Percentiles rank a stretch among this genome's conserved stretches.
phyloP scores from a whole-genome alignment of 1,140 invertebrate species.

The Lucilia sericata region DNA sequence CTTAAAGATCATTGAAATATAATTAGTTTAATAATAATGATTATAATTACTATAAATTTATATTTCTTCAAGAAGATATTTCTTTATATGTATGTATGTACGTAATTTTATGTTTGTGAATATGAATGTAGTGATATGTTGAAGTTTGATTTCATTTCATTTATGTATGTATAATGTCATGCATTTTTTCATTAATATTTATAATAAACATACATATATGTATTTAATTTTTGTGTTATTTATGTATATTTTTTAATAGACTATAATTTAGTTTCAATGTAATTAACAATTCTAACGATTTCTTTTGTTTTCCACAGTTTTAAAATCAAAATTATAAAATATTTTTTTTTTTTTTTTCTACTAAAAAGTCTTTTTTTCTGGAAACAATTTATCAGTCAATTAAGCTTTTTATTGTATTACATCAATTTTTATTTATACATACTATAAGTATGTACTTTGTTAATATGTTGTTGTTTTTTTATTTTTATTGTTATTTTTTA shows the following conservation, averaged over 20 bases:
- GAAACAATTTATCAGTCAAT: constrained; percentile 40
- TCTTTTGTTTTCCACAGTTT: not conserved
- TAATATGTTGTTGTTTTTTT: too few relatives aligned
- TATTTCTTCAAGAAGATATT: constrained; percentile 10
- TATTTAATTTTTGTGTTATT: constrained; percentile 19
- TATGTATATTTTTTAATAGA: not conserved
- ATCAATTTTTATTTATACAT: not conserved
- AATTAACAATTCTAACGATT: constrained; percentile 15
- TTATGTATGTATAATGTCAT: not conserved
- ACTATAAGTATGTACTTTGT: constrained; percentile 1
- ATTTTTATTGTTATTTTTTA: not conserved
- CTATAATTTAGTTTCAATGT: constrained; percentile 15
- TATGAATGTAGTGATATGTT: constrained; percentile 41
- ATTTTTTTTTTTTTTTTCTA: not conserved
- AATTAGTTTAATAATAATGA: too few relatives aligned
- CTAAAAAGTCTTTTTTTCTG: not conserved
- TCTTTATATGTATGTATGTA: not conserved
- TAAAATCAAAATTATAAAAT: not conserved
- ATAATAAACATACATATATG: not conserved
- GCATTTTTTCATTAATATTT: not conserved
- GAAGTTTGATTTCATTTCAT: constrained; percentile 24
- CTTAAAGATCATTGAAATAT: too few relatives aligned
- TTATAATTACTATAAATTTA: not conserved
- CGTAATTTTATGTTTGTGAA: not conserved
- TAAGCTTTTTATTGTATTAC: constrained; percentile 21